Evolutionary conservation across 1,140 invertebrate species (phyloP), one percentile per base, ranked within the genome.

Genomic region (Lethrus apterus): DNA sequence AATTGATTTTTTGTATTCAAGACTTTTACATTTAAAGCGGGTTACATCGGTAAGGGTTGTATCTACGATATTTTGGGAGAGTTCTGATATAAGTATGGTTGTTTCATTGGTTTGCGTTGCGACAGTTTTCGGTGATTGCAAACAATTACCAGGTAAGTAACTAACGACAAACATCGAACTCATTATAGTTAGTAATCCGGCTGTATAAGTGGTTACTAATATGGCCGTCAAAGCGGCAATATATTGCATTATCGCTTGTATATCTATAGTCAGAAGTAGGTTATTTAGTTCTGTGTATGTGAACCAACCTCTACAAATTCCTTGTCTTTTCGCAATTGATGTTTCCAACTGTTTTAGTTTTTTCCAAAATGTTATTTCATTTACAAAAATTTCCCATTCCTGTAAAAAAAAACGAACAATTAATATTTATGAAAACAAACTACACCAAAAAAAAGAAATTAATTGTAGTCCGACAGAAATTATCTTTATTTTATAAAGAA

Each of bases 301-400:
- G 58, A 89, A 85, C 82, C 84, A 92, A 0, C 88, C 88, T 29
- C 80, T 71, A 26, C 19, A 30, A 18, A 70, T 63, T 3, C 83
- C 85, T 70, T 93, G 80, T 47, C 74, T 73, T 41, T 80, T 67
- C 0, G 86, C 84, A 44, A 92, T 66, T 32, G 75, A 70, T 36
- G 69, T 73, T 64, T 92, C 89, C 40, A 93, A 66, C 60, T 74
- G 71, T 29, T 70, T 57, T 23, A 91, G 60, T 42, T 78, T 75
- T 38, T 77, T 69, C 67, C 85, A 86, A 63, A 88, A 88, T 31
- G 80, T 71, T 44, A 81, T 68, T 52, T 79, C 76, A 42, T 73
- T 70, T 30, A 92, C 81, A 69, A 79, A 90, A 32, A 93, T 73
- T 45, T 83, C 77, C 89, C 89, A 93, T 59, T 90, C 78, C 88